Base-by-base conservation (phyloP, 2,888 invertebrate species). In the Cephus pulcher region DNA sequence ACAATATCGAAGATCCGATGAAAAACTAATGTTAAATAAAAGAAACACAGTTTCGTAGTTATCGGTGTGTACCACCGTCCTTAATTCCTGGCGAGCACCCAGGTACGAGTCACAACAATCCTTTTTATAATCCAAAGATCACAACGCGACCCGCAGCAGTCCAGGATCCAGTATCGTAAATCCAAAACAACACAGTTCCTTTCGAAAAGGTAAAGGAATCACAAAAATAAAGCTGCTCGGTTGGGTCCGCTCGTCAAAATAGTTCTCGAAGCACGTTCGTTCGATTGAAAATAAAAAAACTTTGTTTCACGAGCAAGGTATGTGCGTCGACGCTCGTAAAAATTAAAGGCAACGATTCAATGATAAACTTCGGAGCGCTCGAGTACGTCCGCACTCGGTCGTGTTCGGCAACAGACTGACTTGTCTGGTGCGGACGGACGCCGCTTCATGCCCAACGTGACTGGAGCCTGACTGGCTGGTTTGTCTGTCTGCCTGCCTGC, bases 331-430 rank as follows among this genome's bases (percentile, higher is more conserved):
- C 56, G 56, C 56, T 56, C 56, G 23, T 56, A 23, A 9, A 23
- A 23, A 56, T 56, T 56, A 56, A 56, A 56, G 23, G 23, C 23
- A 56, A 56, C 56, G 9, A 56, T 56, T 56, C 23, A 56, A 23
- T 23, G 15, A 56, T 23, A 56, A 23, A 56, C 56, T 56, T 56
- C 56, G 23, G 56, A 56, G 56, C 56, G 56, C 23, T 56, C 56
- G 23, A 56, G 33, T 34, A 33, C 71, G 69, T 77, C 75, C 77
- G 82, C 81, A 80, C 82, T 83, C 81, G 83, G 75, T 83, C 82
- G 88, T 84, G 85, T 85, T 85, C 88, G 87, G 85, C 84, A 84
- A 85, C 84, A 81, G 81, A 89, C 89, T 89, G 88, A 86, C 82
- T 86, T 69, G 83, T 84, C 84, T 84, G 82, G 85, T 84, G 83